A percentile compares a stretch with the other conserved stretches of the same genome.
phyloP scores from a whole-genome alignment of 2,797 vertebrate species.

The Thamnophis elegans region DNA sequence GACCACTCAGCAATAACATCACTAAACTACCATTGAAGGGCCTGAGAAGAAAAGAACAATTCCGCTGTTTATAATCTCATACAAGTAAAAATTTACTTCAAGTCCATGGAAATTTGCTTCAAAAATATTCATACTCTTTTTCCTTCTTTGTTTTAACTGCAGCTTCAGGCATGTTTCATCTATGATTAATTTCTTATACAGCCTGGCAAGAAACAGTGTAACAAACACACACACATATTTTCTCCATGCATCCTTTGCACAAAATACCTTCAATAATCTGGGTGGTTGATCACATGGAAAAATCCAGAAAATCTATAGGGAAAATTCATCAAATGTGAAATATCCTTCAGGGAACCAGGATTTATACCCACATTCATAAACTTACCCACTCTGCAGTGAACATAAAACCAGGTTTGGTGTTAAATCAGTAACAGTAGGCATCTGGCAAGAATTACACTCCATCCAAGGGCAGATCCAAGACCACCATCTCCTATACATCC shows the following conservation, averaged over 20 bases:
- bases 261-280: neutral
- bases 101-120: neutral
- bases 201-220: neutral
- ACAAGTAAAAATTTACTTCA: neutral
- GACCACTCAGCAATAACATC: neutral
- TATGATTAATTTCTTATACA: neutral
- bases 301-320: neutral
- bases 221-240: neutral
- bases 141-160: neutral
- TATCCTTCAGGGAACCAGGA: neutral
- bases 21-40: neutral
- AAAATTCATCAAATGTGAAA: neutral
- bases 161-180: neutral
- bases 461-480: neutral
- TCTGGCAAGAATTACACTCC: neutral
- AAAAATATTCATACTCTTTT: neutral
- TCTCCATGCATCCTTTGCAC: neutral
- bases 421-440: neutral
- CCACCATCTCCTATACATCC: neutral
- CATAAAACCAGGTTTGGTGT: neutral
- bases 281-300: neutral
- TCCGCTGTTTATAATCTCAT: neutral
- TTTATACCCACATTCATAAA: neutral
- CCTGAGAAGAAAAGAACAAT: neutral
- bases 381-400: neutral